Conservation (phyloP, 2,797 vertebrate species). For the Cuculus canorus region DNA sequence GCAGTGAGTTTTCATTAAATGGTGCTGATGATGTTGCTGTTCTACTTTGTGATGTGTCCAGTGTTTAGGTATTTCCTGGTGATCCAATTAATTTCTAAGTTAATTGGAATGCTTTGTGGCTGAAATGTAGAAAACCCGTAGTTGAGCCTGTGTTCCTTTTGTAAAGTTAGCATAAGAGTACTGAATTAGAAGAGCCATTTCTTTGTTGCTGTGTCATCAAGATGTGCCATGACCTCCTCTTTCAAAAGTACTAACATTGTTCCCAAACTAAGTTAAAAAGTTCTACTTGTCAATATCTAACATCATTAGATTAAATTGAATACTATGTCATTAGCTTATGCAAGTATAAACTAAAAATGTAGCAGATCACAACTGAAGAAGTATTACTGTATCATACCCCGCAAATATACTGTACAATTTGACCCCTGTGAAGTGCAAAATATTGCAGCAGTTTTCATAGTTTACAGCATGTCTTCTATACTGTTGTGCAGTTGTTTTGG, state of each 20-base stretch:
- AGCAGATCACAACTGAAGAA: neutral
- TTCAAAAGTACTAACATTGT: neutral
- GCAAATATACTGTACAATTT: neutral
- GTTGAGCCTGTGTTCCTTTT: neutral
- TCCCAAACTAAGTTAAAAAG: neutral
- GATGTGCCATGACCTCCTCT: neutral
- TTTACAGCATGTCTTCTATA: neutral
- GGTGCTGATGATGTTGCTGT: neutral
- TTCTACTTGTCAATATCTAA: neutral
- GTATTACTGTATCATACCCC: neutral
- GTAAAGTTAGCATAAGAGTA: neutral
- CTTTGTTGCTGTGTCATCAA: neutral
- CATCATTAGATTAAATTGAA: neutral
- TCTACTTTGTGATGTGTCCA: neutral
- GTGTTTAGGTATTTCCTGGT: neutral
- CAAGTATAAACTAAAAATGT: neutral
- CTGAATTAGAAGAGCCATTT: neutral
- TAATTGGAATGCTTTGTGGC: neutral
- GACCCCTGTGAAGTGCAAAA: neutral
- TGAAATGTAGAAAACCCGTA: neutral
- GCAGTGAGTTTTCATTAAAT: neutral
- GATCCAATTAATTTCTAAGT: neutral
- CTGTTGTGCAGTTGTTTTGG: neutral
- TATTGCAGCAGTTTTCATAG: neutral
- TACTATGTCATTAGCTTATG: neutral